A percentile compares a stretch with the other conserved stretches of the same genome.
phyloP scores from a whole-genome alignment of 2,797 vertebrate genomes.

The Poeciliopsis infans region DNA sequence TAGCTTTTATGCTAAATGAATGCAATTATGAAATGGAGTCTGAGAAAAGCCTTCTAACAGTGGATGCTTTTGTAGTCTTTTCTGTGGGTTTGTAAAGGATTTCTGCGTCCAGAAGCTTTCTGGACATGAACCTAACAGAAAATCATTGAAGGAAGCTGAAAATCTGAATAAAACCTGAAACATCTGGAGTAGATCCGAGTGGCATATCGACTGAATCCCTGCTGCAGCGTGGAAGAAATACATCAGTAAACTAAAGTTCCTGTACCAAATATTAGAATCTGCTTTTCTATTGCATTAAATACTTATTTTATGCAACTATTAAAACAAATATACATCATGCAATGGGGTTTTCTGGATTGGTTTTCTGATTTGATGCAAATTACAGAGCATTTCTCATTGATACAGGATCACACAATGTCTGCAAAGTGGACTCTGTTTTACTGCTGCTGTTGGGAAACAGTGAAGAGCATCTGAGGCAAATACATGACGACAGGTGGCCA shows the following conservation, averaged over 20 bases:
- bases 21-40: too few relatives aligned
- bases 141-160: background rate
- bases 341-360: background rate
- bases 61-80: too few relatives aligned
- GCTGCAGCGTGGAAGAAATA: background rate
- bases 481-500: conserved; percentile 49
- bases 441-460: background rate
- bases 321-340: background rate
- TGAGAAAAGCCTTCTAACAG: too few relatives aligned
- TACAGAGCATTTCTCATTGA: background rate
- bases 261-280: background rate
- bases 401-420: background rate
- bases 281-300: background rate
- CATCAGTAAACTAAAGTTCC: background rate
- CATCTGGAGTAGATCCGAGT: background rate
- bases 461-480: conserved; percentile 29
- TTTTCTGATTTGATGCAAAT: too few relatives aligned
- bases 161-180: background rate
- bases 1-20: too few relatives aligned
- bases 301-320: background rate
- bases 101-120: too few relatives aligned
- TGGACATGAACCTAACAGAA: background rate
- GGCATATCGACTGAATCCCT: background rate
- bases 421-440: background rate
- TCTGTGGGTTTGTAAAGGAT: too few relatives aligned